Percentiles rank a stretch among this genome's conserved stretches.
phyloP scores from a whole-genome alignment of 2,888 invertebrate genomes.

The Yponomeuta plumbellus region DNA sequence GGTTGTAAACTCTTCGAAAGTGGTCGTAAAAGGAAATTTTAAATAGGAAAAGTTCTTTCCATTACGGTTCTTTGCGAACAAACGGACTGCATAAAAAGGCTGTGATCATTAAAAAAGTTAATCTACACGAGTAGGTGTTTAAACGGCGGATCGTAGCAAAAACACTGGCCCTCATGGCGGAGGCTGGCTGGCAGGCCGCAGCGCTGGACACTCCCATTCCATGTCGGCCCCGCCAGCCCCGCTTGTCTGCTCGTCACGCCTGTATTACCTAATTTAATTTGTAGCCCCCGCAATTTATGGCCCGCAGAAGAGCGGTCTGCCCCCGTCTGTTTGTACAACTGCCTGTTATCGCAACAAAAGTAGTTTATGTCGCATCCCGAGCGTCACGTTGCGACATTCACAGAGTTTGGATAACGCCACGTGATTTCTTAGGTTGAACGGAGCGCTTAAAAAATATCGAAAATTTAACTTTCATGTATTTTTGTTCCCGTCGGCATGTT shows the following conservation, averaged over 20 bases:
- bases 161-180: conserved; percentile 24
- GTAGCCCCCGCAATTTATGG: conserved; percentile 71
- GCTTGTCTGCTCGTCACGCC: conserved; percentile 68
- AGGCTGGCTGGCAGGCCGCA: conserved; percentile 29
- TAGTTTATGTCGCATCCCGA: conserved; percentile 28
- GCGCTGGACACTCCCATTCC: conserved; percentile 66
- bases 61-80: conserved; percentile 12
- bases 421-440: neutral
- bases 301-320: conserved; percentile 59
- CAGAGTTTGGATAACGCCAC: neutral
- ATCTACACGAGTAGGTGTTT: conserved; percentile 11
- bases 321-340: conserved; percentile 43
- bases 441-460: neutral
- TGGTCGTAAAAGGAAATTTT: conserved; percentile 12
- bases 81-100: conserved; percentile 15
- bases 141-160: conserved; percentile 15
- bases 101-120: conserved; percentile 15
- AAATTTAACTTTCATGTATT: neutral
- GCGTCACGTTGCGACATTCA: conserved; percentile 2
- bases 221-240: conserved; percentile 58
- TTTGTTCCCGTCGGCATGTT: conserved; percentile 41
- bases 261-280: conserved; percentile 76
- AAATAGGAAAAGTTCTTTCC: conserved; percentile 5
- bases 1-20: neutral
- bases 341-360: conserved; percentile 27